Conservation (phyloP, 2,888 invertebrate species). For the Tridacna gigas region DNA sequence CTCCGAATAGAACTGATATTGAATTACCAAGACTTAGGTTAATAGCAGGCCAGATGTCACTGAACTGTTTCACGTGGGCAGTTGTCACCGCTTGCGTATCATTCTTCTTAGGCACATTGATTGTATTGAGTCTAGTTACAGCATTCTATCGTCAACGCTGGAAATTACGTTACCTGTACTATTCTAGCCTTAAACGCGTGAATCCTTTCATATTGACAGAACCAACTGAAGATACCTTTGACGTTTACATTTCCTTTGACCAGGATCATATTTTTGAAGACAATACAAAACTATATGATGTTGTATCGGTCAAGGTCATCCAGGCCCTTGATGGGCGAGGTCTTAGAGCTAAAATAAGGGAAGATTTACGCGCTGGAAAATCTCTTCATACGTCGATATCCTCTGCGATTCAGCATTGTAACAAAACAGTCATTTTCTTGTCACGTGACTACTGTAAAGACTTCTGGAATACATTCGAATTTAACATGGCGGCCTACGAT, state of each 20-base stretch:
- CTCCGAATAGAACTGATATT: slow-evolving; percentile 2
- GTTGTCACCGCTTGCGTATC: slow-evolving; percentile 33
- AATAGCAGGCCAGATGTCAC: slow-evolving; percentile 12
- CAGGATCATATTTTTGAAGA: slow-evolving; percentile 13
- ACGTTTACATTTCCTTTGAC: slow-evolving; percentile 45
- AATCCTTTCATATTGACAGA: slow-evolving; percentile 39
- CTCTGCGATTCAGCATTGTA: slow-evolving; percentile 19
- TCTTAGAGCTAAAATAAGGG: slow-evolving; percentile 26
- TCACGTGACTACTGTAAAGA: slow-evolving; percentile 40
- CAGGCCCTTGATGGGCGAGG: slow-evolving; percentile 9
- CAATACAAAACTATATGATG: slow-evolving; percentile 5
- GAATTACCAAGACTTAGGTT: slow-evolving; percentile 4
- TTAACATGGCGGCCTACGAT: slow-evolving; percentile 54
- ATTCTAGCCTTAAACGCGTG: slow-evolving; percentile 32
- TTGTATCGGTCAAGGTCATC: slow-evolving; percentile 22
- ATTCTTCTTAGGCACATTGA: slow-evolving; percentile 9
- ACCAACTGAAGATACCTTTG: neutral
- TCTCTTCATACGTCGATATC: slow-evolving; percentile 32
- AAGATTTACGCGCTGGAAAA: slow-evolving; percentile 28
- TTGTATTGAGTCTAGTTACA: slow-evolving; percentile 29
- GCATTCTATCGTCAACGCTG: slow-evolving; percentile 41
- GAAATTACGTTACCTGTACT: slow-evolving; percentile 44
- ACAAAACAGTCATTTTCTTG: slow-evolving; percentile 44
- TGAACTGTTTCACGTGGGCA: slow-evolving; percentile 35
- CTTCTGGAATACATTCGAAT: slow-evolving; percentile 55